Evolutionary conservation across 2,113 vertebrate genomes (phyloP).

Genomic region (Beaufortia kweichowensis): DNA sequence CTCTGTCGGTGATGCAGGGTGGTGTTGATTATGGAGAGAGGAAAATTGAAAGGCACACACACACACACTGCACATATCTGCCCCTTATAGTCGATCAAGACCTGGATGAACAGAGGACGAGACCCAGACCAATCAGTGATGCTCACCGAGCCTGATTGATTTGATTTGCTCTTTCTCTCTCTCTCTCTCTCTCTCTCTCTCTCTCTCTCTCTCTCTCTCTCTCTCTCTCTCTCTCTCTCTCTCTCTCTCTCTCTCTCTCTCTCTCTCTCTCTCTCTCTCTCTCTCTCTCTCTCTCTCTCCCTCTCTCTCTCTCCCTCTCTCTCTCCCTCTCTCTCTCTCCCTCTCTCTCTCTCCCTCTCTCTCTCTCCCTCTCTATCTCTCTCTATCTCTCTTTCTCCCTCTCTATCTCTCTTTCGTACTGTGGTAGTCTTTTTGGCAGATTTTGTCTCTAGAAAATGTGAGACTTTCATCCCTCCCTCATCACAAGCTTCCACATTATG

Average conservation of each 20-base stretch:
- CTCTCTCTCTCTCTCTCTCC: background rate
- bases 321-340: background rate
- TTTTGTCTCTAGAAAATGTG: constrained; percentile 33
- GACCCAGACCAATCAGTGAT: constrained; percentile 11
- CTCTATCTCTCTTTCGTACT: background rate
- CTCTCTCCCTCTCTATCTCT: background rate
- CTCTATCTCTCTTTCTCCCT: background rate
- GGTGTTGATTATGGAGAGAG: background rate
- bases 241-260: background rate
- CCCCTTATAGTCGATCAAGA: background rate
- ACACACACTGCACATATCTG: constrained; percentile 10
- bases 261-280: background rate
- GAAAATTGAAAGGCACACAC: background rate
- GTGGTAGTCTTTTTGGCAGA: constrained; percentile 36
- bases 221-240: background rate
- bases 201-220: too few species aligned
- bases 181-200: background rate
- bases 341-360: background rate
- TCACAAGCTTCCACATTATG: constrained; percentile 48
- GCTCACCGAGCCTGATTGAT: background rate
- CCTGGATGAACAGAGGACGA: constrained; percentile 15
- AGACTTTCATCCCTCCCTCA: background rate
- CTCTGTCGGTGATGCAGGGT: background rate
- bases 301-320: background rate
- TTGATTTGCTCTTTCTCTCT: background rate